A percentile compares a stretch with the other conserved stretches of the same genome.
Conservation (phyloP, 1,140 invertebrate genomes). For the Hestina assimilis region DNA sequence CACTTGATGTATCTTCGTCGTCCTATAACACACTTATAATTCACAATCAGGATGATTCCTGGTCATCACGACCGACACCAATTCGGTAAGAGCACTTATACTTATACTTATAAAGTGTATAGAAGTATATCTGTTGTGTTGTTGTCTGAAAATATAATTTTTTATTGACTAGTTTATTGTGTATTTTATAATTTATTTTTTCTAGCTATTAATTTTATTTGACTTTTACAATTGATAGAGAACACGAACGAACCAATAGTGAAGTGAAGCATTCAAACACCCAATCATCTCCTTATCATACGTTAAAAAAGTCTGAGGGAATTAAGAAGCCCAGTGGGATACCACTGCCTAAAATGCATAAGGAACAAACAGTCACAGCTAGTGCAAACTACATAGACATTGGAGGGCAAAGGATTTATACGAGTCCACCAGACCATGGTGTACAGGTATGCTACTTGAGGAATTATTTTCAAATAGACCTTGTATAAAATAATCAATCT, state of each 20-base stretch:
- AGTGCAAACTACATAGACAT: constrained; percentile 71
- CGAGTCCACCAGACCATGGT: constrained; percentile 70
- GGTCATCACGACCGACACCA: constrained; percentile 77
- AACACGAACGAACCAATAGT: constrained; percentile 70
- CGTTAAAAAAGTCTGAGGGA: constrained; percentile 58
- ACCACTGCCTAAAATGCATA: constrained; percentile 66
- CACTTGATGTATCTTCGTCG: constrained; percentile 85
- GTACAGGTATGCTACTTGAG: constrained; percentile 59
- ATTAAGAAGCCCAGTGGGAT: constrained; percentile 73
- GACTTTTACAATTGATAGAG: constrained; percentile 38
- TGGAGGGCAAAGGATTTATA: constrained; percentile 72
- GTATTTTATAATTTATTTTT: background rate
- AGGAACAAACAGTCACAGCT: constrained; percentile 59
- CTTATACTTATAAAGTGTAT: background rate
- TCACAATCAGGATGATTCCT: constrained; percentile 84
- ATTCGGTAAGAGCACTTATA: constrained; percentile 47
- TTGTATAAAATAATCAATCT: background rate
- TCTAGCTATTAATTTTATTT: background rate
- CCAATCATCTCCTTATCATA: constrained; percentile 74
- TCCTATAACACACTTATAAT: constrained; percentile 90
- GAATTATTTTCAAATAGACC: background rate
- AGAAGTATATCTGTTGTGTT: too few species aligned
- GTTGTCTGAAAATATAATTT: background rate
- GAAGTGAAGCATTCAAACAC: constrained; percentile 68
- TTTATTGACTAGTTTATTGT: background rate